Conservation (phyloP, 2,113 vertebrate species). For the Paradoxurus hermaphroditus region DNA sequence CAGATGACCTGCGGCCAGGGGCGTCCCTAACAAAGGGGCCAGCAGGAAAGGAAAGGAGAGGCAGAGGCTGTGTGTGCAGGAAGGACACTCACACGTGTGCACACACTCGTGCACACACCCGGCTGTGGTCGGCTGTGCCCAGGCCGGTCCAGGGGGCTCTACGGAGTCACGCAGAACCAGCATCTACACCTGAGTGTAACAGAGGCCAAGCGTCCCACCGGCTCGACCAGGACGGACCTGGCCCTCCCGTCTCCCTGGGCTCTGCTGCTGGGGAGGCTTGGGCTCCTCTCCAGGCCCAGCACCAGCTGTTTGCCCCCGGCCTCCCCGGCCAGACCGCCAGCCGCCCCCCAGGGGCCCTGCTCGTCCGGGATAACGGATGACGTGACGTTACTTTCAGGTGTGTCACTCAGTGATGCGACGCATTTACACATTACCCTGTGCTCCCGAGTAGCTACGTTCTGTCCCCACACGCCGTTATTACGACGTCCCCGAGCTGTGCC, state of each 20-base stretch:
- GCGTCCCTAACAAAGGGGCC: neutral
- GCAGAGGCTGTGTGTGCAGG: neutral
- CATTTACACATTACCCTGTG: accelerated
- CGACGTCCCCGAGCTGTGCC: neutral
- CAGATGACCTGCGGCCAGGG: no score
- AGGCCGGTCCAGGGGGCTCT: neutral
- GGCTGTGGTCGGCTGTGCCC: accelerated
- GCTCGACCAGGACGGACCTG: neutral
- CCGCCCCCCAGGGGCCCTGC: neutral
- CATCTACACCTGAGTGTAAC: neutral
- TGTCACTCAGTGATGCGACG: neutral
- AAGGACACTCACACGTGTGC: accelerated
- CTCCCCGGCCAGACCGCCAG: neutral
- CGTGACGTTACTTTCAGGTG: neutral
- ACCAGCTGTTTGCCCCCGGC: no score
- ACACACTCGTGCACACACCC: neutral
- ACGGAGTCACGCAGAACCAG: accelerated
- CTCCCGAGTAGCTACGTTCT: neutral
- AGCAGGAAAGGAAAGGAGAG: neutral
- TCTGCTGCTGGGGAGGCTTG: no score
- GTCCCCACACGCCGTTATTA: accelerated
- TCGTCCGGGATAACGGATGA: neutral
- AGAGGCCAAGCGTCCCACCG: accelerated
- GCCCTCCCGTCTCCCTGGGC: accelerated
- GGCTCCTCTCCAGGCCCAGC: neutral